phyloP scores from a whole-genome alignment of 2,797 vertebrate species.

The Tenualosa ilisha region DNA sequence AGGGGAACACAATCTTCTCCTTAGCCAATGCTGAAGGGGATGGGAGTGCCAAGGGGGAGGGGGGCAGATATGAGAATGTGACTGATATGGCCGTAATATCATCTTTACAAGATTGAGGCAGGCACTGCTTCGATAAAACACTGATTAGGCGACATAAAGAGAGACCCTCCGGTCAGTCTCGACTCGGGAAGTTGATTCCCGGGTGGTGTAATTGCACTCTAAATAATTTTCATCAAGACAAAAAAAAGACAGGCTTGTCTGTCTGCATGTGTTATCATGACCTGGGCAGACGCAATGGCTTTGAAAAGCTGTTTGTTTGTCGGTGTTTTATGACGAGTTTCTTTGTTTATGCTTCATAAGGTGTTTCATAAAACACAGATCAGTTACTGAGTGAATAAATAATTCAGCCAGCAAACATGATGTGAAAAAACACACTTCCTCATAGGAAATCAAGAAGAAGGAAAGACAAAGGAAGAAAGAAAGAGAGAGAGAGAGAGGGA shows the following conservation, averaged over 20 bases:
- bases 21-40: conserved; percentile 27
- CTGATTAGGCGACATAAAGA: conserved; percentile 52
- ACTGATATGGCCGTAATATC: conserved; percentile 54
- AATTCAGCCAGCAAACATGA: conserved; percentile 43
- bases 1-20: conserved; percentile 35
- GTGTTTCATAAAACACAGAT: conserved; percentile 51
- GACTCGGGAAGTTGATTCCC: conserved; percentile 43
- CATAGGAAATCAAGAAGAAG: conserved; percentile 26
- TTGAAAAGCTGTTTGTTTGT: conserved; percentile 36
- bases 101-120: conserved; percentile 58
- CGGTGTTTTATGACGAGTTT: conserved; percentile 36
- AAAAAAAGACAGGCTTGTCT: conserved; percentile 35
- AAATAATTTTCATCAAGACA: conserved; percentile 41
- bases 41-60: conserved; percentile 8
- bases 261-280: conserved; percentile 27
- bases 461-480: conserved; percentile 21
- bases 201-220: conserved; percentile 42
- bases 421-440: conserved; percentile 27
- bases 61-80: conserved; percentile 45
- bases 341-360: conserved; percentile 49
- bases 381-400: conserved; percentile 47
- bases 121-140: conserved; percentile 46
- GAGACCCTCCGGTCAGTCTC: conserved; percentile 44
- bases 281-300: conserved; percentile 28
- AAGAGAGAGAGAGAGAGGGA: background rate